Evolutionary conservation across 2,113 vertebrate genomes (phyloP), one percentile per base, ranked within the genome.

Genomic region (Nibea albiflora): DNA sequence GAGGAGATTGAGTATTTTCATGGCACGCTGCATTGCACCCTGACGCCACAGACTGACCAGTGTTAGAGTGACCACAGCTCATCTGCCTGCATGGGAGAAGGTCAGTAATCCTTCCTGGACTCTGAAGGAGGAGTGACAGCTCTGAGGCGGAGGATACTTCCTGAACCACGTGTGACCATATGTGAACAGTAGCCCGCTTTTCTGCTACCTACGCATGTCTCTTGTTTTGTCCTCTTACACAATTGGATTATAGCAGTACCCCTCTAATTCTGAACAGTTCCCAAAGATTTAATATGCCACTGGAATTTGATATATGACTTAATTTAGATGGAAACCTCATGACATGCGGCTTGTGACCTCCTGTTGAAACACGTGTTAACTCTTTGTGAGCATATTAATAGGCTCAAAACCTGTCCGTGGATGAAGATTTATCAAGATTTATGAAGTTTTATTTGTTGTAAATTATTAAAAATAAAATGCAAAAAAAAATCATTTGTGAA

Each of bases 251-350:
- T 62, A 82, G 79, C 61, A 83, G 88, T 22, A 84, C 87, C 80
- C 78, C 65, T 80, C 80, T 83, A 86, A 91, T 90, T 90, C 89
- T 87, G 71, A 86, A 86, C 82, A 78, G 81, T 84, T 90, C 91
- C 79, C 89, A 85, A 88, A 94, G 92, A 95, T 94, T 94, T 93
- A 94, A 95, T 92, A 94, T 94, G 91, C 78, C 52, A 78, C 82
- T 85, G 92, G 92, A 95, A 95, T 95, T 91, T 94, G 89, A 93
- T 93, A 91, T 89, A 90, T 87, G 85, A 92, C 83, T 93, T 93
- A 91, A 94, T 95, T 93, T 91, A 93, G 91, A 94, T 94, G 80
- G 87, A 89, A 93, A 90, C 63, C 94, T 90, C 93, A 92, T 94
- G 95, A 95, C 94, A 92, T 77, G 72, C 47, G 47, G 78, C 94